A percentile compares a stretch with the other conserved stretches of the same genome.
Evolutionary conservation across 2,888 invertebrate species (phyloP).

Genomic region (Corythucha ciliata): DNA sequence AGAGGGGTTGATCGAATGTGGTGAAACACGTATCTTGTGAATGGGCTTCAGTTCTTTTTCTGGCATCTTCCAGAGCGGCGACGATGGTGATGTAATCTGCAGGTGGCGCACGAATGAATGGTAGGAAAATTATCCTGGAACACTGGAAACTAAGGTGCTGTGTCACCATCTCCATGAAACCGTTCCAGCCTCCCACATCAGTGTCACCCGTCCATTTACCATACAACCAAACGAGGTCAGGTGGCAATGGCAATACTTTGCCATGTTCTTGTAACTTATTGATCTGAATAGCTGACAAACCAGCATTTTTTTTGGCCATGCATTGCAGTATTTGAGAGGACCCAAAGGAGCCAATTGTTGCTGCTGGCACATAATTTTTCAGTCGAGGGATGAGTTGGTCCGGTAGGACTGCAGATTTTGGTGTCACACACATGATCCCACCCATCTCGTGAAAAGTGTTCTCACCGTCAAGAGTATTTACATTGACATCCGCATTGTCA

Average conservation of each 20-base stretch:
- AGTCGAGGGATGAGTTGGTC: slow-evolving; percentile 9
- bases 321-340: too few relatives aligned
- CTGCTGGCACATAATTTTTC: slow-evolving; percentile 5
- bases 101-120: slow-evolving; percentile 37
- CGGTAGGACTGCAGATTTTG: slow-evolving; percentile 5
- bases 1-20: too few relatives aligned
- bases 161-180: slow-evolving; percentile 37
- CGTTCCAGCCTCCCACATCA: slow-evolving; percentile 35
- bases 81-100: slow-evolving; percentile 4
- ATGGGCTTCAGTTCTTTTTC: neutral
- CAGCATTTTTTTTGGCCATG: too few relatives aligned
- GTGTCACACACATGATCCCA: slow-evolving; percentile 9
- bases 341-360: too few relatives aligned
- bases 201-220: slow-evolving; percentile 4
- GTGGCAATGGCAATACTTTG: too few relatives aligned
- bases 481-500: slow-evolving; percentile 33
- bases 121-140: slow-evolving; percentile 37
- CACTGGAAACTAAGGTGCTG: slow-evolving; percentile 27
- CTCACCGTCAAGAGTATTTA: slow-evolving; percentile 13
- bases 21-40: too few relatives aligned
- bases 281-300: too few relatives aligned
- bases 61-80: slow-evolving; percentile 2
- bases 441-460: slow-evolving; percentile 15
- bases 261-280: too few relatives aligned
- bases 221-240: slow-evolving; percentile 17